These are phyloP conservation scores for Acrocephalus scirpaceus DNA, from an alignment of 2,797 vertebrate species.

Conservation along the genomic window DNA sequence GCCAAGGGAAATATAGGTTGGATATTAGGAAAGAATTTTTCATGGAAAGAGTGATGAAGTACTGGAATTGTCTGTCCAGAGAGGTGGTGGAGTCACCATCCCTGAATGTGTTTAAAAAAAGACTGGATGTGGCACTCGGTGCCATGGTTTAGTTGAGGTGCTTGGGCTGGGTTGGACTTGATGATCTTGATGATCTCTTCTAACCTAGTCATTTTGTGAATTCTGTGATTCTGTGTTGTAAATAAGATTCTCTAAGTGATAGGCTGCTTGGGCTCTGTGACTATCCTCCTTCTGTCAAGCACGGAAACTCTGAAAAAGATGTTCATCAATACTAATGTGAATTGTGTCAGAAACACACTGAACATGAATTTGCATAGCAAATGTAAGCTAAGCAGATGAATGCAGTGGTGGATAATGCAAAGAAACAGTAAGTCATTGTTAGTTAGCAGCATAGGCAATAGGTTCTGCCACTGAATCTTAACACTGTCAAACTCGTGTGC, in stretches of 20 bases:
- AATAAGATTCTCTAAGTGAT: not conserved
- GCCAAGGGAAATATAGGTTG: not conserved
- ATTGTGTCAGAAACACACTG: not conserved
- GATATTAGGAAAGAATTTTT: not conserved
- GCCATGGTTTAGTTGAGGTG: not conserved
- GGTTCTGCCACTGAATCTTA: not conserved
- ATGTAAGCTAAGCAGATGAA: not conserved
- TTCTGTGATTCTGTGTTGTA: not conserved
- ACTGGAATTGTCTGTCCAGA: accelerated
- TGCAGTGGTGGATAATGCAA: not conserved
- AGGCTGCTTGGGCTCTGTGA: not conserved
- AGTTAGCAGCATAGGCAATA: not conserved
- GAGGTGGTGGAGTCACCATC: not conserved
- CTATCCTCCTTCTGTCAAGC: not conserved
- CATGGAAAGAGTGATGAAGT: not conserved
- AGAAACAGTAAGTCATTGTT: not conserved
- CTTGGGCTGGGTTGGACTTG: accelerated
- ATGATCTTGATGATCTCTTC: too few relatives aligned
- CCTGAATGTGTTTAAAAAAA: not conserved
- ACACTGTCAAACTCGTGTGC: not conserved
- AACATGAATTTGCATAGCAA: not conserved
- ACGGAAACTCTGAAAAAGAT: not conserved
- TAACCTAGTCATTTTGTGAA: too few relatives aligned
- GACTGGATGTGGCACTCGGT: accelerated
- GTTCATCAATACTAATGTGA: not conserved